These are phyloP conservation scores for Phytoseiulus persimilis DNA, from an alignment of 2,888 invertebrate genomes.

Conservation along the genomic window DNA sequence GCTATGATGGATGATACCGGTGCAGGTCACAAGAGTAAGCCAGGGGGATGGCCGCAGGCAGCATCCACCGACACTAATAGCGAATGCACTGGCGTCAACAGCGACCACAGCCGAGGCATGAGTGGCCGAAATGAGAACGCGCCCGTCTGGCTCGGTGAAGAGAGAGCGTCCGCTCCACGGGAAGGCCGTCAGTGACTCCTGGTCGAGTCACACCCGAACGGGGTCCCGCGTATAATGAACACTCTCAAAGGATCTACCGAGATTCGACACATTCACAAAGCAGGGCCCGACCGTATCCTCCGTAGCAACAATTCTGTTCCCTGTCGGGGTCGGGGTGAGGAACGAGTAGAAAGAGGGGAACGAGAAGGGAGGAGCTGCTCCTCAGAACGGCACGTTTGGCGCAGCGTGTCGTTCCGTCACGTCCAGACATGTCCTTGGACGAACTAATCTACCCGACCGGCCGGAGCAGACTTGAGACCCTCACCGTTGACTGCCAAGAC, in stretches of 20 bases:
- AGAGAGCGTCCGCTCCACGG: too few species aligned
- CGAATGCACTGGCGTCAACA: background rate
- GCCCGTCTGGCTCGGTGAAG: too few species aligned
- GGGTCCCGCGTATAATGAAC: too few species aligned
- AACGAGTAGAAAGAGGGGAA: background rate
- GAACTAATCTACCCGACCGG: background rate
- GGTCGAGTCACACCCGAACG: too few species aligned
- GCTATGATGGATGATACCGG: background rate
- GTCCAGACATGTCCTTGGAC: background rate
- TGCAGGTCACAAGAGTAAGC: background rate
- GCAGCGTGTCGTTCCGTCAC: background rate
- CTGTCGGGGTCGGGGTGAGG: background rate
- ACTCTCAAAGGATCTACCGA: background rate
- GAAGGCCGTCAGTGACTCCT: too few species aligned
- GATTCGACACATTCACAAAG: background rate
- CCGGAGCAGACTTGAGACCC: background rate
- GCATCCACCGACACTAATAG: background rate
- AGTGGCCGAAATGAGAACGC: too few species aligned
- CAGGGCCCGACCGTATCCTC: background rate
- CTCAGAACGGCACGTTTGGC: background rate
- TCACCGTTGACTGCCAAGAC: too few species aligned
- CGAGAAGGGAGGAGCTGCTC: background rate
- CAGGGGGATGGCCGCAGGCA: background rate
- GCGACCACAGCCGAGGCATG: background rate
- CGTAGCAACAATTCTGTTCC: background rate